Base-by-base conservation (phyloP, 2,113 vertebrate genomes). In the Platichthys flesus region DNA sequence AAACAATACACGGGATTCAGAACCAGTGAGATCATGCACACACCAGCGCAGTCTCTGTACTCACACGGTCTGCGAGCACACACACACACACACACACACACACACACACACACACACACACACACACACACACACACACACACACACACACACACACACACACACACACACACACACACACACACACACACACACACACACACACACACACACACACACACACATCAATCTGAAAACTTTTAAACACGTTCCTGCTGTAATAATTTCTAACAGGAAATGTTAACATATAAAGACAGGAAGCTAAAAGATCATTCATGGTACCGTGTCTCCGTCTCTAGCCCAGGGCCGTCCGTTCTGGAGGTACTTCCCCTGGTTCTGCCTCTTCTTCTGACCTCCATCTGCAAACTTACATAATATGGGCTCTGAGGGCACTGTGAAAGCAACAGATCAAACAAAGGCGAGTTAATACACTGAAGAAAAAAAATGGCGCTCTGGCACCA, bases 401-500 rank as follows among this genome's bases (percentile, higher is more conserved):
- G 97, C 97, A 93, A 98, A 98, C 90, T 98, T 98, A 89, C 96
- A 98, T 90, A 98, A 94, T 93, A 98, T 93, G 3, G 97, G 97
- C 90, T 98, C 97, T 35, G 95, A 93, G 66, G 97, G 96, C 65
- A 95, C 97, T 98, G 52, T 62, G 6, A 58, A 76, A 73, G 75
- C 74, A 74, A 78, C 69, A 79, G 72, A 90, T 85, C 74, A 89
- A 84, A 90, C 64, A 71, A 58, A 58, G 75, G 35, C 7, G 18
- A 79, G 75, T 56, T 59, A 80, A 58, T 76, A 79, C 61, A 82
- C 5, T 13, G 60, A 82, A 83, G 82, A 60, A 63, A 74, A 82
- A 81, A 79, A 68, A 61, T 56, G 37, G 47, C 26, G 26, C 54
- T 67, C 58, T 54, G 78, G 71, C 74, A 85, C 66, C 14, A 72